Evolutionary conservation across 2,888 invertebrate species (phyloP), one percentile per base, ranked within the genome.

Genomic region (Drosophila affinis): DNA sequence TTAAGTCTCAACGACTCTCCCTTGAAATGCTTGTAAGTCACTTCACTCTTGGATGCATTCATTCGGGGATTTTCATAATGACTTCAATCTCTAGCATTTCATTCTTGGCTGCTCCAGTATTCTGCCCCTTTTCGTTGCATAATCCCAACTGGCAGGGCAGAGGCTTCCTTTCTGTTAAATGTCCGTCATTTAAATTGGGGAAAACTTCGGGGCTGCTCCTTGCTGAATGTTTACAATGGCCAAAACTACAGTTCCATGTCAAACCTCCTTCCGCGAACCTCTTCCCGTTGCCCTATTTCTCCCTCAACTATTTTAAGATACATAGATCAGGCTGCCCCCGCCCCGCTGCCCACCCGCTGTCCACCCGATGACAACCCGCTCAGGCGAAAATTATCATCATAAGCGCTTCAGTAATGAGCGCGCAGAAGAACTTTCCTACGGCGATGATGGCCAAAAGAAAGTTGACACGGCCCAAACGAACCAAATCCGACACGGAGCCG

Each of bases 371-470:
- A 29, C 29, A 29, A 9, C 29, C 29, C 29, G 34, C 34, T 34
- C 34, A 74, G 68, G 68, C 14, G 1, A 72, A 75, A 87, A 81
- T 87, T 77, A 78, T 87, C 81, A 80, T 88, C 74, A 83, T 78
- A 87, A 86, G 77, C 78, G 81, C 17, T 57, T 52, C 71, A 58
- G 71, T 86, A 84, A 88, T 88, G 84, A 87, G 87, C 69, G 76
- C 29, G n/a, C 47, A 12, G 10, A 6, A 7, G 24, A 34, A 45
- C 39, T 39, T 45, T 21, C 24, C 45, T 0, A 39, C 39, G 39
- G 39, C 39, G 39, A 2, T 39, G 39, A 39, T 39, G 39, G 39
- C 14, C 39, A 39, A 39, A 14, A 39, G 39, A 39, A 39, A 39
- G 39, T 39, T 39, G 39, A 39, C 39, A n/a, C 39, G 39, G 39